Evolutionary conservation across 2,888 invertebrate genomes (phyloP), one percentile per base, ranked within the genome.

Genomic region (Hoplodrina ambigua): DNA sequence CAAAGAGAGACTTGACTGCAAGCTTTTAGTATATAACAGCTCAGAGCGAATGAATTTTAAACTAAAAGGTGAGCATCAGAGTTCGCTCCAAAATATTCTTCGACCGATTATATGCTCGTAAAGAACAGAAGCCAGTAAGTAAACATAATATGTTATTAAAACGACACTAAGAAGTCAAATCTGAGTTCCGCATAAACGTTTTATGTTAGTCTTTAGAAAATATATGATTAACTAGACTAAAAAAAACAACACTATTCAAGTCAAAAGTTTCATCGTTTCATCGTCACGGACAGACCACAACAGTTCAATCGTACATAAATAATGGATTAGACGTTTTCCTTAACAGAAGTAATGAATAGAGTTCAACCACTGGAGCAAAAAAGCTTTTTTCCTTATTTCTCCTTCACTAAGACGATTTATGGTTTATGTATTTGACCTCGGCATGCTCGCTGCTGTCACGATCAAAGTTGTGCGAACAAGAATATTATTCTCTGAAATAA

Each of bases 401-500:
- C 84, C 86, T 87, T 85, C 80, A 89, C 87, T 86, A 87, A 89
- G 88, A 89, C 89, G 88, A 93, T 93, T 93, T 93, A 93, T 92
- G 88, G 91, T 89, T 93, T 92, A 92, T 93, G 89, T 92, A 88
- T 92, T 91, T 91, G 92, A 92, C 93, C 93, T 93, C 92, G 90
- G 86, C 85, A 78, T 86, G 83, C 86, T 87, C 88, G 85, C 86
- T 86, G 84, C 85, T 87, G 90, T 89, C 91, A 88, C 87, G 90
- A 91, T 90, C 87, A 88, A 91, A 90, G 87, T 91, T 87, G 86
- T 88, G 86, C 84, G 88, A 89, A 90, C 86, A 86, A 89, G 88
- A 91, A 91, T 90, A 89, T 89, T 90, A 85, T 83, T 69, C 81
- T 83, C 63, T 76, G 83, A 80, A 89, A 87, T 87, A 88, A 85